Evolutionary conservation across 2,113 vertebrate species (phyloP), one percentile per base, ranked within the genome.

Genomic region (Genyomyrus donnyi): DNA sequence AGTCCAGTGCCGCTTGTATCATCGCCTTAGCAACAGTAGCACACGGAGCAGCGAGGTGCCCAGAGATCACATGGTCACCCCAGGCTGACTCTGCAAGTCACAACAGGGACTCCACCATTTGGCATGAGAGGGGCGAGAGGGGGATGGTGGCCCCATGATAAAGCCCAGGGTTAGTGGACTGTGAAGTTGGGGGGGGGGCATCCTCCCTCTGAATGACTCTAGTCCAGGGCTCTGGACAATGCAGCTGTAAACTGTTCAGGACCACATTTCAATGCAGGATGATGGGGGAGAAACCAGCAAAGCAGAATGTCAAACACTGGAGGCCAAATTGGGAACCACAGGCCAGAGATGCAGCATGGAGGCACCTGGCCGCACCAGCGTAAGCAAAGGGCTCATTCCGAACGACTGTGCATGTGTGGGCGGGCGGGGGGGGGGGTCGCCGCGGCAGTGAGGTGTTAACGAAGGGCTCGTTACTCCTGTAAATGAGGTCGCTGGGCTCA

Each of bases 401-500:
- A 66, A 31, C n/a, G 56, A 21, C 53, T 86, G 35, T 49, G 24
- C 85, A 19, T n/a, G 62, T 86, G 89, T 49, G 84, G 48, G 83
- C n/a, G 5, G 86, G 45, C 17, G 27, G 24, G 19, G n/a, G 24
- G 19, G n/a, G 48, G 48, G 48, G 48, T 89, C 35, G 84, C 87
- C 90, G 6, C 1, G 89, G 83, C 91, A 45, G 91, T 49, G 90
- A 90, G 88, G 42, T 86, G 83, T 77, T 8, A 46, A 80, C 42
- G 42, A 35, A 90, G 90, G 89, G n/a, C 88, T 91, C 58, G 74
- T 93, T 87, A 91, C 90, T 80, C 88, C 87, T 88, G 74, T 89
- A 93, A 91, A 94, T 91, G 86, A 94, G 88, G 2, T 9, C 5
- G 88, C 48, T 8, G 49, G 49, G 48, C 27, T 31, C 6, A 17